Percentiles rank a stretch among this genome's conserved stretches.
These are phyloP conservation scores for Temnothorax rugatulus DNA, from an alignment of 2,888 invertebrate genomes.

Conservation along the genomic window DNA sequence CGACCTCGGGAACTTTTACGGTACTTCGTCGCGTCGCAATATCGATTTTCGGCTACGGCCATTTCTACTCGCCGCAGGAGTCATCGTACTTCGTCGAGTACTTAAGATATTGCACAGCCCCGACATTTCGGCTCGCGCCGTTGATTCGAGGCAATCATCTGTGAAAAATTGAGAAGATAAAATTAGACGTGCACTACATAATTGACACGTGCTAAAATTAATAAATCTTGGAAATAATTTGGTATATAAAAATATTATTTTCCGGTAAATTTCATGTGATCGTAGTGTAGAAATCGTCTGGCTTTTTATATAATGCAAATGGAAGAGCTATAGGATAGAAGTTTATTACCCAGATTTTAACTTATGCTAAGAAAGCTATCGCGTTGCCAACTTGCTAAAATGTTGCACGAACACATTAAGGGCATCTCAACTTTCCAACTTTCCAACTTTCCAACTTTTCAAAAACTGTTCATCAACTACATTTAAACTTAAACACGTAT, in stretches of 20 bases:
- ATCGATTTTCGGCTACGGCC: conserved; percentile 68
- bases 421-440: conserved; percentile 10
- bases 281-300: not conserved
- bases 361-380: conserved; percentile 1
- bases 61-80: conserved; percentile 55
- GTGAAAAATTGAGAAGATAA: conserved; percentile 16
- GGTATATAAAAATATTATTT: not conserved
- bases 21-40: conserved; percentile 66
- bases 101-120: conserved; percentile 33
- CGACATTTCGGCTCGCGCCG: not conserved
- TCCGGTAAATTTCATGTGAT: not conserved
- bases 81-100: conserved; percentile 54
- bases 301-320: not conserved
- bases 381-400: conserved; percentile 17
- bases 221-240: not conserved
- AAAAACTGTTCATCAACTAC: conserved; percentile 22
- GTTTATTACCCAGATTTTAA: conserved; percentile 26
- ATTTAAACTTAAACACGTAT: conserved; percentile 26
- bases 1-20: conserved; percentile 69
- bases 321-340: not conserved
- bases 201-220: not conserved
- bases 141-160: conserved; percentile 53
- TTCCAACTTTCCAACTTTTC: conserved; percentile 17
- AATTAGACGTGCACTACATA: not conserved
- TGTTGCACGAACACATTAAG: conserved; percentile 36